phyloP scores from a whole-genome alignment of 2,888 invertebrate genomes.

The Selenia dentaria region DNA sequence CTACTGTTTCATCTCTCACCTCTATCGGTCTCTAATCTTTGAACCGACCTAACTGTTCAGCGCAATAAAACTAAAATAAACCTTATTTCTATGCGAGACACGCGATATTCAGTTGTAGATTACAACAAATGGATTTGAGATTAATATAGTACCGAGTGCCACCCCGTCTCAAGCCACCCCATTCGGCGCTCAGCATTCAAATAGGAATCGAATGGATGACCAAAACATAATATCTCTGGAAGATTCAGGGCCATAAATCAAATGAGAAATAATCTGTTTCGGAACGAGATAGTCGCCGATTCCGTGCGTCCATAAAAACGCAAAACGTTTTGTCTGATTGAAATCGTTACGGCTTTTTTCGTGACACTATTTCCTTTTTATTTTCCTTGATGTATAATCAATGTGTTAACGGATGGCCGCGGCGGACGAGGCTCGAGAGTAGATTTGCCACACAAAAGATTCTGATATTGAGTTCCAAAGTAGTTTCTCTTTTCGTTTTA shows the following conservation, averaged over 20 bases:
- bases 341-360: constrained; percentile 79
- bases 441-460: constrained; percentile 83
- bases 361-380: constrained; percentile 76
- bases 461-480: constrained; percentile 82
- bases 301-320: constrained; percentile 80
- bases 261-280: constrained; percentile 86
- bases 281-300: constrained; percentile 82
- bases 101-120: constrained; percentile 70
- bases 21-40: constrained; percentile 80
- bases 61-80: constrained; percentile 64
- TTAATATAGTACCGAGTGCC: constrained; percentile 83
- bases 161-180: constrained; percentile 82
- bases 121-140: constrained; percentile 84
- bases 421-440: constrained; percentile 70
- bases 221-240: constrained; percentile 85
- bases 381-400: constrained; percentile 84
- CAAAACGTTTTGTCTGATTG: constrained; percentile 84
- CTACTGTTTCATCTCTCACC: constrained; percentile 85
- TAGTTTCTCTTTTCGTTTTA: constrained; percentile 80
- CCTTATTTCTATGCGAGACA: constrained; percentile 60
- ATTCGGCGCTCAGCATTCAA: constrained; percentile 83
- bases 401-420: constrained; percentile 83
- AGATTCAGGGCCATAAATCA: constrained; percentile 84
- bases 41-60: constrained; percentile 77
- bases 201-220: constrained; percentile 85